A percentile compares a stretch with the other conserved stretches of the same genome.
Evolutionary conservation across 2,113 vertebrate species (phyloP).

Genomic region (Pantherophis guttatus): DNA sequence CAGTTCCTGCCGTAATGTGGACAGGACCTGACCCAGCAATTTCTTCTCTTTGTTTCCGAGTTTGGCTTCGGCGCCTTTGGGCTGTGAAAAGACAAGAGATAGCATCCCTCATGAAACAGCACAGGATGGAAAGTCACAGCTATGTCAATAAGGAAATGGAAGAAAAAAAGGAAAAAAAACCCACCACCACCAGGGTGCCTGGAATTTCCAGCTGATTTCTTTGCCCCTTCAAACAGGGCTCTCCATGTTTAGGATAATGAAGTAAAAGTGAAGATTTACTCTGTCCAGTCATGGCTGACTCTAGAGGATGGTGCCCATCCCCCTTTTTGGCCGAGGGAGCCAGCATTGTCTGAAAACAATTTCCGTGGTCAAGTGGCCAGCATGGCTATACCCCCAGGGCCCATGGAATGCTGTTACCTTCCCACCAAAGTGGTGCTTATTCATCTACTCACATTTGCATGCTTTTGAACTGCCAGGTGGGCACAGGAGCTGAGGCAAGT

Average conservation of each 20-base stretch:
- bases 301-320: neutral
- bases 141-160: no score
- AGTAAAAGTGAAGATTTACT: neutral
- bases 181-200: no score
- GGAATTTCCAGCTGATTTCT: neutral
- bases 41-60: conserved; percentile 83
- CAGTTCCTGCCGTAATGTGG: conserved; percentile 94
- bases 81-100: conserved; percentile 63
- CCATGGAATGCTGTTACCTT: no score
- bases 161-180: no score
- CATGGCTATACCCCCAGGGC: no score
- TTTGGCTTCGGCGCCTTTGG: conserved; percentile 80
- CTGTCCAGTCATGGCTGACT: neutral
- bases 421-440: no score
- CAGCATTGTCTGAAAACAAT: no score
- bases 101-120: neutral
- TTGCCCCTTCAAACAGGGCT: neutral
- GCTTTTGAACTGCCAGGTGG: no score
- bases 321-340: neutral
- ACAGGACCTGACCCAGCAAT: conserved; percentile 92
- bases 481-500: no score
- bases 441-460: no score
- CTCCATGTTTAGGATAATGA: neutral
- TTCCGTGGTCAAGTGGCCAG: no score
- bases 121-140: neutral